Conservation (phyloP, 2,888 invertebrate genomes). For the Heteromurus nitidus region DNA sequence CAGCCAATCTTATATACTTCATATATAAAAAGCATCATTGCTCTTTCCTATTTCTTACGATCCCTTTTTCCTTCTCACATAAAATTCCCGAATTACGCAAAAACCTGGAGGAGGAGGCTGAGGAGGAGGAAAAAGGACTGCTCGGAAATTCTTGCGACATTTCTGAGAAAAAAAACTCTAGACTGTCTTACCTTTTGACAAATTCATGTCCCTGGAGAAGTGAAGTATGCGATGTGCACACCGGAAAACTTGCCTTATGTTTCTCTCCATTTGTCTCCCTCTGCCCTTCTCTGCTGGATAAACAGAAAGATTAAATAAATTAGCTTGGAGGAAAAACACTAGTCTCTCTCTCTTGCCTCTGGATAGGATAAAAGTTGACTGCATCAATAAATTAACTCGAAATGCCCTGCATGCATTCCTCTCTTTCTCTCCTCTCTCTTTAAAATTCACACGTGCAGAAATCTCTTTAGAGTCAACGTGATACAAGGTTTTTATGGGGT, state of each 20-base stretch:
- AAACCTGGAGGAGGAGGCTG: background rate
- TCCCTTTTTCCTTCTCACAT: slow-evolving; percentile 1
- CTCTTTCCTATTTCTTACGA: slow-evolving; percentile 47
- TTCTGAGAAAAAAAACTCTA: background rate
- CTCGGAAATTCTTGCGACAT: background rate
- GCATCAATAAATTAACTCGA: slow-evolving; percentile 39
- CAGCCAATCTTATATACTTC: slow-evolving; percentile 32
- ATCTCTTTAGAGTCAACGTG: slow-evolving; percentile 5
- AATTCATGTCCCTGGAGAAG: slow-evolving; percentile 33
- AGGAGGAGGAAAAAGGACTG: background rate
- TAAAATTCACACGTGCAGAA: slow-evolving; percentile 56
- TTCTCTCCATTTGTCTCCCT: slow-evolving; percentile 28
- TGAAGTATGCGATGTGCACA: background rate
- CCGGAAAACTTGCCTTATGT: background rate
- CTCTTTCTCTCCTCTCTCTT: slow-evolving; percentile 12
- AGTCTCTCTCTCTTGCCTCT: background rate
- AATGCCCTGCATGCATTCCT: slow-evolving; percentile 24
- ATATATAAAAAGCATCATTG: too few relatives aligned
- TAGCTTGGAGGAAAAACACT: slow-evolving; percentile 28
- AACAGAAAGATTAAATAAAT: slow-evolving; percentile 54
- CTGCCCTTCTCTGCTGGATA: slow-evolving; percentile 46
- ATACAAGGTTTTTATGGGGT: background rate
- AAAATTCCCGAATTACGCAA: slow-evolving; percentile 48
- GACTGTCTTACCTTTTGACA: slow-evolving; percentile 36
- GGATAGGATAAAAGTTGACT: slow-evolving; percentile 12